Percentiles rank a stretch among this genome's conserved stretches.
phyloP scores from a whole-genome alignment of 2,888 invertebrate genomes.

The Acanthacorydalis orientalis region DNA sequence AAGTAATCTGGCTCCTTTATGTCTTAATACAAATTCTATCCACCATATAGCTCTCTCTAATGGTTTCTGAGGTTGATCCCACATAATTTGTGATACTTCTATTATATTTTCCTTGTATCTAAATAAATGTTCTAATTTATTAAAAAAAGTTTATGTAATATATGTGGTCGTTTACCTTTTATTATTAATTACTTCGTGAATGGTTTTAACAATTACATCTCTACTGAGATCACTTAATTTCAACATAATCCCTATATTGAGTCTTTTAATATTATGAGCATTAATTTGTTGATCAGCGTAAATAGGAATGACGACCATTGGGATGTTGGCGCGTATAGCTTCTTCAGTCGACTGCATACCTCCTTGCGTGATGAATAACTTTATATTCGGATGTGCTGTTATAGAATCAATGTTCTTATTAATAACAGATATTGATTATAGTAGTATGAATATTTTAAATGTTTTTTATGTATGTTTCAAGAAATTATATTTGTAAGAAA shows the following conservation, averaged over 20 bases:
- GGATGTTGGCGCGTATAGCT: slow-evolving; percentile 24
- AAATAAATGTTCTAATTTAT: neutral
- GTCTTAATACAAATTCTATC: slow-evolving; percentile 3
- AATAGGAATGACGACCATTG: slow-evolving; percentile 26
- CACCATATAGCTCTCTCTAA: slow-evolving; percentile 3
- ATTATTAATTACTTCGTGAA: neutral
- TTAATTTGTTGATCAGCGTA: slow-evolving; percentile 26
- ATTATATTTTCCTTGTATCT: slow-evolving; percentile 1
- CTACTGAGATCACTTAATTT: slow-evolving; percentile 14
- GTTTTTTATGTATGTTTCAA: no score
- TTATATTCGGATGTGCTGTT: slow-evolving; percentile 26
- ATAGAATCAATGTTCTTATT: slow-evolving; percentile 1
- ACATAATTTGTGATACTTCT: slow-evolving; percentile 3
- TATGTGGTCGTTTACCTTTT: neutral
- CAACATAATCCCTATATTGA: slow-evolving; percentile 20
- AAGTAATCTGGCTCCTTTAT: neutral
- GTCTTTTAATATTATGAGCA: slow-evolving; percentile 11
- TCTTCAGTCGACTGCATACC: slow-evolving; percentile 29
- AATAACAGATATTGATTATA: neutral
- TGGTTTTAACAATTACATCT: neutral
- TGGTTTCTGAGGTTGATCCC: slow-evolving; percentile 1
- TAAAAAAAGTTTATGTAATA: neutral
- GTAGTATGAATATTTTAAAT: no score
- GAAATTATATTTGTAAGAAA: neutral
- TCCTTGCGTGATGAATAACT: slow-evolving; percentile 29